These are phyloP conservation scores for Brachypteracias leptosomus DNA, from an alignment of 2,113 vertebrate species.

Conservation along the genomic window DNA sequence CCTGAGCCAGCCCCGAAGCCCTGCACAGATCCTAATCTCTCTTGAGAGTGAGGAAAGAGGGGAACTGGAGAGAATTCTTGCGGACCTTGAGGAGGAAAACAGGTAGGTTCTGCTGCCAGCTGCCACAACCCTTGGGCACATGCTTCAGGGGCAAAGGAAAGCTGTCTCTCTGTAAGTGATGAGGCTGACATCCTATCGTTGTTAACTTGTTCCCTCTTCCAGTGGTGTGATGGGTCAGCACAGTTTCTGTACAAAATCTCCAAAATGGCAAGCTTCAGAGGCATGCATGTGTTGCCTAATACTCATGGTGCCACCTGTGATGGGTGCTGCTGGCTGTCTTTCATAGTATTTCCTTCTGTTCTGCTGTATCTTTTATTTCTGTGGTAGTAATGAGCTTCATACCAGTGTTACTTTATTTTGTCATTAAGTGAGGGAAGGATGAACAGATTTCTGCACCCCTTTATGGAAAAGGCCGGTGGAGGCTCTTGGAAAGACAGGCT, in stretches of 20 bases:
- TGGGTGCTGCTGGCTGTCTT: not conserved
- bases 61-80: constrained; percentile 95
- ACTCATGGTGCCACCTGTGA: not conserved
- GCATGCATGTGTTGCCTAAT: not conserved
- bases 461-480: not conserved
- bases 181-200: not conserved
- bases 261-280: not conserved
- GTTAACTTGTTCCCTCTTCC: not conserved
- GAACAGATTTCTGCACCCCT: not conserved
- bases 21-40: constrained; percentile 98
- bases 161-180: not conserved
- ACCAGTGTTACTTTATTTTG: not conserved
- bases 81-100: constrained; percentile 97
- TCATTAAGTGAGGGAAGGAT: rapidly evolving
- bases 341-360: not conserved
- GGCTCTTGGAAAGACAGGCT: not conserved
- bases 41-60: constrained; percentile 98
- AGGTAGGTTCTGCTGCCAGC: constrained; percentile 74
- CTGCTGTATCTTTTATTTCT: not conserved
- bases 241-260: not conserved
- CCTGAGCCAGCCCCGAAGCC: constrained; percentile 88
- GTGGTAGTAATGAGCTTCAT: not conserved
- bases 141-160: not conserved
- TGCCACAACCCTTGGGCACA: rapidly evolving
- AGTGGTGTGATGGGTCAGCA: not conserved